phyloP scores from a whole-genome alignment of 2,797 vertebrate species.

The Chloroceryle inda region DNA sequence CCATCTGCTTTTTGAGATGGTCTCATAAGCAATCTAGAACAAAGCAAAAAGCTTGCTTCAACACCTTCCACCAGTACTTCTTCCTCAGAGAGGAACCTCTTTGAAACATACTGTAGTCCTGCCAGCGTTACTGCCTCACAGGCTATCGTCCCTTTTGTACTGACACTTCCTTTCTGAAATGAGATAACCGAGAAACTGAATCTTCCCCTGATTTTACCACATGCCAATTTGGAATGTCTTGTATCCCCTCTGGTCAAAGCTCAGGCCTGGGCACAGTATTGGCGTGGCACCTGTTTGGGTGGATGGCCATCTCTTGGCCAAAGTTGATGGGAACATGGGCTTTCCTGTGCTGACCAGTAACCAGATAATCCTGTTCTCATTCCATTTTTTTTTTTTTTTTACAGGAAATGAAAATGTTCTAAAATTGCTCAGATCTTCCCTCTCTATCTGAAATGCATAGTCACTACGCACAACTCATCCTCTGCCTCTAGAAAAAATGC shows the following conservation, averaged over 20 bases:
- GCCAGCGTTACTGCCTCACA: neutral
- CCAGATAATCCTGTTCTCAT: neutral
- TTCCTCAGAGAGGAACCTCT: neutral
- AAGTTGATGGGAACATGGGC: neutral
- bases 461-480: neutral
- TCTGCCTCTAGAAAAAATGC: neutral
- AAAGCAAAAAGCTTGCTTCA: neutral
- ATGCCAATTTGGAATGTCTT: neutral
- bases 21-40: neutral
- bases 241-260: neutral
- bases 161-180: neutral
- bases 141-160: neutral
- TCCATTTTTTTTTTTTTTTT: neutral
- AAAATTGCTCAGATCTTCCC: neutral
- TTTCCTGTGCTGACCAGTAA: neutral
- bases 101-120: neutral
- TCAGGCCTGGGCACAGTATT: neutral
- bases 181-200: neutral
- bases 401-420: neutral
- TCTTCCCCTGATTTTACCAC: neutral
- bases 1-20: neutral
- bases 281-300: neutral
- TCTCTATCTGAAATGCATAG: neutral
- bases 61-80: neutral
- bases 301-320: neutral